Percentiles rank a stretch among this genome's conserved stretches.
phyloP scores from a whole-genome alignment of 1,140 invertebrate species.

The Hypsibius dujardini region DNA sequence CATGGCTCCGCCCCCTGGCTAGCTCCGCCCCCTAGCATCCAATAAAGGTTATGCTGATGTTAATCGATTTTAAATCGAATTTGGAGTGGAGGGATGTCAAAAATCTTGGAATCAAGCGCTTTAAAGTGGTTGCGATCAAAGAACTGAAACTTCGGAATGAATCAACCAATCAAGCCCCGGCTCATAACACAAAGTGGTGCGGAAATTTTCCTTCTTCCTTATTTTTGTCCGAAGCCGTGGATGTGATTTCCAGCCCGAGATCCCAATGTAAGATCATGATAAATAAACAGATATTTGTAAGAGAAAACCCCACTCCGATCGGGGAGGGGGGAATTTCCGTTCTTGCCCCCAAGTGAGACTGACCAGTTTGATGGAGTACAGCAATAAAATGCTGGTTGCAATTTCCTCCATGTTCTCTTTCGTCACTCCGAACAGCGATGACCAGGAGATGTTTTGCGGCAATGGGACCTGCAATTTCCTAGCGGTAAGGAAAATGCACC shows the following conservation, averaged over 20 bases:
- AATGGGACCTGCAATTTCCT: constrained; percentile 59
- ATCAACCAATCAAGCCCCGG: too few species aligned
- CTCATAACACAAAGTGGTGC: too few species aligned
- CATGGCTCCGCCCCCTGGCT: too few species aligned
- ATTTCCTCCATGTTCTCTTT: constrained; percentile 68
- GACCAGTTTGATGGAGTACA: constrained; percentile 44
- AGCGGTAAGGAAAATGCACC: constrained; percentile 87
- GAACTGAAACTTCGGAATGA: too few species aligned
- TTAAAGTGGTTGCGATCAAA: too few species aligned
- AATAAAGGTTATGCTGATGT: too few species aligned
- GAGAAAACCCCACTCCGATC: background rate
- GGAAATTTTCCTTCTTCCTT: background rate
- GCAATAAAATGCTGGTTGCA: constrained; percentile 55
- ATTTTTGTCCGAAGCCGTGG: too few species aligned
- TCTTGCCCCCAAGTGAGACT: background rate
- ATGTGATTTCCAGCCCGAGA: background rate
- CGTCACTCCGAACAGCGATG: constrained; percentile 53
- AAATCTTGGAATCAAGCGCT: too few species aligned
- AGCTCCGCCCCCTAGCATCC: too few species aligned
- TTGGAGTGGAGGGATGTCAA: too few species aligned
- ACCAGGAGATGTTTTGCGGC: constrained; percentile 75
- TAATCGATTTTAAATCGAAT: too few species aligned
- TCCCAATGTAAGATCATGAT: background rate
- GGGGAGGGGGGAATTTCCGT: background rate
- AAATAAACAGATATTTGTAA: background rate